These are phyloP conservation scores for Drosophila lutescens DNA, from an alignment of 2,888 invertebrate species.

Conservation along the genomic window DNA sequence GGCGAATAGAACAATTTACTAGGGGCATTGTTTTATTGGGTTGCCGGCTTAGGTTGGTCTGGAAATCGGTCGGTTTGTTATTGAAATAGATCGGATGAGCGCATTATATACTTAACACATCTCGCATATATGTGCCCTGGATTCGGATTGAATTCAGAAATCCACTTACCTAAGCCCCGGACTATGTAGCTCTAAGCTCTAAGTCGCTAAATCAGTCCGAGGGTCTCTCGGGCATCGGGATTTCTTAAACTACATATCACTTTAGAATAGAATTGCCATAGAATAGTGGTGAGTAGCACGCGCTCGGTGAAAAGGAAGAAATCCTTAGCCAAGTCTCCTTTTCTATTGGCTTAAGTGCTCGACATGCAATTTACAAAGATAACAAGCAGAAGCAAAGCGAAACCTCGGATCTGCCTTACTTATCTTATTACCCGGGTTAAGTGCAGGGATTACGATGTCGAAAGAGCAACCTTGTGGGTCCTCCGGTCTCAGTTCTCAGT, in stretches of 20 bases:
- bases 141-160: conserved; percentile 80
- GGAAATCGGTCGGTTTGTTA: conserved; percentile 46
- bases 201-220: conserved; percentile 67
- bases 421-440: conserved; percentile 81
- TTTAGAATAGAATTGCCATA: conserved; percentile 33
- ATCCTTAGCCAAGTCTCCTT: conserved; percentile 31
- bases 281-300: conserved; percentile 57
- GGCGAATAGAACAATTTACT: conserved; percentile 33
- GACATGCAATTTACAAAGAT: conserved; percentile 79
- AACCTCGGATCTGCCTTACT: conserved; percentile 67
- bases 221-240: conserved; percentile 26
- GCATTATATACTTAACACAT: conserved; percentile 83
- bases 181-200: conserved; percentile 30
- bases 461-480: conserved; percentile 67
- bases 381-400: conserved; percentile 68
- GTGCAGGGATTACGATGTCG: conserved; percentile 76
- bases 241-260: conserved; percentile 65
- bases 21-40: conserved; percentile 63
- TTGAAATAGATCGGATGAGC: conserved; percentile 77
- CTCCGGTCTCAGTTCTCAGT: neutral
- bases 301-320: conserved; percentile 38
- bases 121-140: conserved; percentile 31
- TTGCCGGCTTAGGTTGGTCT: conserved; percentile 52
- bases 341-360: conserved; percentile 80
- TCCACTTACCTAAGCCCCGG: conserved; percentile 76